Percentiles rank a stretch among this genome's conserved stretches.
Conservation (phyloP, 1,140 invertebrate species). For the Drosophila parvula region DNA sequence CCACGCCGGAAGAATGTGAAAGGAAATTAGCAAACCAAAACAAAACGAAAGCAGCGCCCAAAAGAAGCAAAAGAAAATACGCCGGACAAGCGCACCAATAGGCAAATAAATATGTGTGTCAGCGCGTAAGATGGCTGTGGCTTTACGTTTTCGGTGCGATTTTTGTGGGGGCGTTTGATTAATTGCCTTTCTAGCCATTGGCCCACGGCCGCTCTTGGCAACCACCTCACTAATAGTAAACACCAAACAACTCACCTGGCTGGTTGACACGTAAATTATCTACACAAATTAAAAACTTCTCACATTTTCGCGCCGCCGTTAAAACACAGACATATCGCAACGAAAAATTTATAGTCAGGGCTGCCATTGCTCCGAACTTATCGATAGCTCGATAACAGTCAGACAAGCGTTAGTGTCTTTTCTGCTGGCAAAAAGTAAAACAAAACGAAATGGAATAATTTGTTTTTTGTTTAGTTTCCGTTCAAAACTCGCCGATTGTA, state of each 20-base stretch:
- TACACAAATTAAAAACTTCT: background rate
- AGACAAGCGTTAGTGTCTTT: slow-evolving; percentile 11
- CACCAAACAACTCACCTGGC: slow-evolving; percentile 3
- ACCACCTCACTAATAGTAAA: slow-evolving; percentile 22
- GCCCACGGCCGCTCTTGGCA: background rate
- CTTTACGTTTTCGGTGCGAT: slow-evolving; percentile 44
- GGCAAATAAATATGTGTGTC: slow-evolving; percentile 69
- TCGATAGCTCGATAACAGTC: slow-evolving; percentile 22
- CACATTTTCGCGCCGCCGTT: slow-evolving; percentile 1
- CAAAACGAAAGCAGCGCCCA: slow-evolving; percentile 25
- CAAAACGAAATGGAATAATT: slow-evolving; percentile 34
- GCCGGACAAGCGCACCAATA: slow-evolving; percentile 11
- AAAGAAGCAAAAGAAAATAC: background rate
- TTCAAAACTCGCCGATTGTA: slow-evolving; percentile 42
- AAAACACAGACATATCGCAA: background rate
- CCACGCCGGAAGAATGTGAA: slow-evolving; percentile 66
- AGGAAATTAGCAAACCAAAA: slow-evolving; percentile 54
- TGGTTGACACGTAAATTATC: background rate
- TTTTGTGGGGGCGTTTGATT: slow-evolving; percentile 61
- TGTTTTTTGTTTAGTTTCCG: slow-evolving; percentile 50
- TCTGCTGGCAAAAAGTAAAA: slow-evolving; percentile 24
- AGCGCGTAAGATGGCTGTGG: slow-evolving; percentile 28
- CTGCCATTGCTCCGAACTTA: background rate
- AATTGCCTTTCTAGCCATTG: slow-evolving; percentile 39
- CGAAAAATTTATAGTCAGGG: background rate